Evolutionary conservation across 2,113 vertebrate genomes (phyloP), one percentile per base, ranked within the genome.

Genomic region (Lophius piscatorius): DNA sequence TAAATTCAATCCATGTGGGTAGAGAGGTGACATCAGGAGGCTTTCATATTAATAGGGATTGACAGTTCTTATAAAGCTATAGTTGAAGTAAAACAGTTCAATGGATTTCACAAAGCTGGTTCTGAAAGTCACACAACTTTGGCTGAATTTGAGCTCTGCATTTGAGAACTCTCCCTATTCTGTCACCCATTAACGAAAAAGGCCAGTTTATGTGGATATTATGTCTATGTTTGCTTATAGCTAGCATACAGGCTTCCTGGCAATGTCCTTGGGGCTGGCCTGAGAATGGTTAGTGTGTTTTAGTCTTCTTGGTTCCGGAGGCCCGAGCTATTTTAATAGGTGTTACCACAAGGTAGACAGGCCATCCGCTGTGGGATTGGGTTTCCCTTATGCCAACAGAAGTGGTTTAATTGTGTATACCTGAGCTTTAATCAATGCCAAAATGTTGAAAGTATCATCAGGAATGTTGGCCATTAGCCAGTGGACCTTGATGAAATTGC

Each of bases 351-450:
- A 58, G 38, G 35, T 47, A 80, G 73, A 68, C 63, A 59, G 70
- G 47, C 65, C 76, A 49, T 33, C 78, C 67, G 76, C 48, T 67
- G 68, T 41, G 68, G 70, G 78, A 71, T 86, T 78, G 51, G 33
- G 62, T 90, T 90, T 88, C 82, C 31, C 77, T 39, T 76, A 61
- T 80, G 76, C 88, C 83, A 84, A 85, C 78, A 87, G 69, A 82
- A 78, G 66, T 78, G 74, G 68, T 74, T 81, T 88, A 81, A 88
- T 88, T 81, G 74, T 84, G 76, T 78, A 74, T 81, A 87, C 77
- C 75, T 79, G 81, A 82, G 75, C 81, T 87, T 81, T 81, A 89
- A 89, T 88, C 87, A 87, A 67, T 80, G 75, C 44, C 52, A 28
- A 82, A 76, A 76, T 76, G 62, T 68, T 74, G 35, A 76, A 80